Evolutionary conservation across 2,888 invertebrate species (phyloP), one percentile per base, ranked within the genome.

Genomic region (Lepetodrilus schrolli): DNA sequence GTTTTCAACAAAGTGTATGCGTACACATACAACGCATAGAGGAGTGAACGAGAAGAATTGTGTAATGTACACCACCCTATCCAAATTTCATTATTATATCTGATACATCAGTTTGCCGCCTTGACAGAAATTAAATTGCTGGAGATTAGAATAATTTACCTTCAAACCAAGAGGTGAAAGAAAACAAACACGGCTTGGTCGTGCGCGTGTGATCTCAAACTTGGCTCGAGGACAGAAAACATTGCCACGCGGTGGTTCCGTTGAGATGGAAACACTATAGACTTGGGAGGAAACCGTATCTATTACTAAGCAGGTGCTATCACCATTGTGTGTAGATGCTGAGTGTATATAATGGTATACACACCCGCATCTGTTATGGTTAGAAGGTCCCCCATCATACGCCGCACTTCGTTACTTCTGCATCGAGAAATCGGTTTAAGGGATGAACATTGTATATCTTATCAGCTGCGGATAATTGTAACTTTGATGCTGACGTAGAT

Each of bases 111-210:
- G 23, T 1, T n/a, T 13, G 10, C 30, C 30, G 34, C 7, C 17
- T 17, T 58, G 30, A 58, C 58, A 58, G n/a, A 58, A 23, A 58
- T 58, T 58, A 58, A 58, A 58, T 58, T 58, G 34, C 58, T n/a
- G 13, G 26, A 8, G 58, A 58, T 58, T 58, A 58, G 58, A 30
- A 26, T 17, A 58, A 17, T 30, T 58, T 58, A 5, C n/a, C 58
- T 30, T 34, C 26, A 58, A 26, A 58, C 30, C 30, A 17, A 10
- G 26, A n/a, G n/a, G n/a, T 8, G n/a, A 58, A 58, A 30, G n/a
- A 58, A 58, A 58, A 58, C 34, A 58, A 58, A 58, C 58, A 58
- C 58, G 26, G 10, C 30, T 7, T 30, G 26, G 30, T n/a, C 26
- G 30, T 23, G 26, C 58, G 30, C 8, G 58, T 30, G 58, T 58